Evolutionary conservation across 2,888 invertebrate genomes (phyloP).

Genomic region (Drosophila affinis): DNA sequence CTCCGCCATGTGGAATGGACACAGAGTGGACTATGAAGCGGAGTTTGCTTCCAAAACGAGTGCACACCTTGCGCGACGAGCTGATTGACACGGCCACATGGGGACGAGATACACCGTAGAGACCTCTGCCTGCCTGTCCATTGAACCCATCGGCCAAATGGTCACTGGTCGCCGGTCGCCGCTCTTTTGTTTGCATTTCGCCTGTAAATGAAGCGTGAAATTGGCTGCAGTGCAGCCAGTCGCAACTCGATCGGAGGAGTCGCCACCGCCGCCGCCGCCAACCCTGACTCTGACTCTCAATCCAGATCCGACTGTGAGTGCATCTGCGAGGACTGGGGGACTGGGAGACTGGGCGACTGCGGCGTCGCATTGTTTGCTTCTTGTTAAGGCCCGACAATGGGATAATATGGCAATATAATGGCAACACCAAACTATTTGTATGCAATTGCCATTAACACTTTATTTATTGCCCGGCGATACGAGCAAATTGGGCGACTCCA

Average conservation of each 20-base stretch:
- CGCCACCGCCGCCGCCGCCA: conserved; percentile 15
- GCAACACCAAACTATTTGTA: conserved; percentile 78
- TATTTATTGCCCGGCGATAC: conserved; percentile 70
- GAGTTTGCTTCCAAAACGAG: conserved; percentile 34
- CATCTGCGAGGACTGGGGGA: neutral
- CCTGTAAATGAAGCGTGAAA: conserved; percentile 82
- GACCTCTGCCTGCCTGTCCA: conserved; percentile 50
- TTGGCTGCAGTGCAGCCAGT: conserved; percentile 77
- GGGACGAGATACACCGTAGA: conserved; percentile 52
- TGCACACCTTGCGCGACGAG: conserved; percentile 78
- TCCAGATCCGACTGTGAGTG: neutral
- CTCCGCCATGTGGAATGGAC: conserved; percentile 34
- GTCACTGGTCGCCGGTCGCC: conserved; percentile 52
- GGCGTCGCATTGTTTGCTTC: conserved; percentile 78
- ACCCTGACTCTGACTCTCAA: conserved; percentile 3
- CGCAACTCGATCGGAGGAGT: conserved; percentile 15
- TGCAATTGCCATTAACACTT: conserved; percentile 82
- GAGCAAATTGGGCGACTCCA: conserved; percentile 38
- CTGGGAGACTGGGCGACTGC: conserved; percentile 29
- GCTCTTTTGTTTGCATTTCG: conserved; percentile 74
- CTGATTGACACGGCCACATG: conserved; percentile 80
- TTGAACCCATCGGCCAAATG: conserved; percentile 63
- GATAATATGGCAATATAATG: conserved; percentile 66
- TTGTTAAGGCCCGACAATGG: conserved; percentile 69
- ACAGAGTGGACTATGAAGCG: conserved; percentile 19